Evolutionary conservation across 2,888 invertebrate genomes (phyloP).

Genomic region (Pediacus dermestoides): DNA sequence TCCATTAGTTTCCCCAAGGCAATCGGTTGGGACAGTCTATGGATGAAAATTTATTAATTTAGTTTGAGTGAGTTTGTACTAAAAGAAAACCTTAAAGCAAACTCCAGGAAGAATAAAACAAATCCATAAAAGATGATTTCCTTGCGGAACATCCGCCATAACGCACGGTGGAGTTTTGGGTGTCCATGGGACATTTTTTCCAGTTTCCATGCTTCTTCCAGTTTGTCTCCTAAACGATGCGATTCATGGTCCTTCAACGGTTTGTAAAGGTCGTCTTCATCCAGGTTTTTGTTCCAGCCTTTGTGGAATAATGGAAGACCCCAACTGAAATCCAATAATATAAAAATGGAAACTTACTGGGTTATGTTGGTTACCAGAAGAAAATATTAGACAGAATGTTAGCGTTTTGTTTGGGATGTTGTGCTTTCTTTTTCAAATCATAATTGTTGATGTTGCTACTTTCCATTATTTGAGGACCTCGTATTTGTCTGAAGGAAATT

Average conservation of each 20-base stretch:
- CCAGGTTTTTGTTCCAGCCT: conserved; percentile 51
- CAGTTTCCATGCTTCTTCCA: conserved; percentile 44
- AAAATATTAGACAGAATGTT: conserved; percentile 33
- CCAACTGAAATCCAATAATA: conserved; percentile 51
- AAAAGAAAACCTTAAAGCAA: conserved; percentile 32
- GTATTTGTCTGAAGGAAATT: neutral
- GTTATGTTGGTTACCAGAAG: conserved; percentile 35
- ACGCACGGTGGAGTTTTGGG: conserved; percentile 36
- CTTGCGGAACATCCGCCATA: conserved; percentile 37
- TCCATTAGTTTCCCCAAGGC: conserved; percentile 35
- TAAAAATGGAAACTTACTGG: neutral
- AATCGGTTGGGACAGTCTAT: conserved; percentile 36
- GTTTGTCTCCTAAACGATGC: conserved; percentile 46
- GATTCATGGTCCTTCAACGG: conserved; percentile 51
- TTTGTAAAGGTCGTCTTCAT: conserved; percentile 52
- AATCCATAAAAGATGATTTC: conserved; percentile 34
- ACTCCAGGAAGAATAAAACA: conserved; percentile 34
- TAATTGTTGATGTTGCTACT: conserved; percentile 31
- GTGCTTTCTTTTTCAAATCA: conserved; percentile 31
- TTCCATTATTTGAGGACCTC: conserved; percentile 28
- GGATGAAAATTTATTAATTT: conserved; percentile 12
- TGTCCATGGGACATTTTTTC: conserved; percentile 31
- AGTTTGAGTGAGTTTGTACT: conserved; percentile 11
- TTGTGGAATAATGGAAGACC: conserved; percentile 51
- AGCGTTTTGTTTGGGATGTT: conserved; percentile 32